Evolutionary conservation across 2,888 invertebrate species (phyloP).

Genomic region (Melitaea athalia): DNA sequence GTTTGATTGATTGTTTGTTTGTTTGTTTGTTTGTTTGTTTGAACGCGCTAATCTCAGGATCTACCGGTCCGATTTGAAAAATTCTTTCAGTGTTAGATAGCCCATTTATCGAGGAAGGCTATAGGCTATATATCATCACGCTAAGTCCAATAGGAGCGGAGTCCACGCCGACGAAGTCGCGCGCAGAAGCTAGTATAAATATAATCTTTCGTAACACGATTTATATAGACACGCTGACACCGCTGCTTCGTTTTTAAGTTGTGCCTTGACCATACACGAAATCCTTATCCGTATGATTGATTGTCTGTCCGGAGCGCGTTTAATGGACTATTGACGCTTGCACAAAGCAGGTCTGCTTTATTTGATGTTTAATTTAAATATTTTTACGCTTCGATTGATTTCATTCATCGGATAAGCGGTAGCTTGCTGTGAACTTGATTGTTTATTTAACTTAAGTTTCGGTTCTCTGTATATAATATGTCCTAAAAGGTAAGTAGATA

Average conservation of each 20-base stretch:
- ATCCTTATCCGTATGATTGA: slow-evolving; percentile 44
- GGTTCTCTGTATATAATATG: neutral
- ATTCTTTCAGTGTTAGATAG: no score
- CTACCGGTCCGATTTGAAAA: no score
- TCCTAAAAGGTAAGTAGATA: no score
- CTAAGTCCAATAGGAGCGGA: no score
- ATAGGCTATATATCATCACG: no score
- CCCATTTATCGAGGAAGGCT: no score
- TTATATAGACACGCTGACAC: neutral
- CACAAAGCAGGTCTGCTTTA: slow-evolving; percentile 30
- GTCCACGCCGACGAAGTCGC: no score
- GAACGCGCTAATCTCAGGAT: no score
- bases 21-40: no score
- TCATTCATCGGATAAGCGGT: slow-evolving; percentile 9
- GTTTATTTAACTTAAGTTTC: slow-evolving; percentile 4
- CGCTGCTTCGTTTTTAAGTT: slow-evolving; percentile 3
- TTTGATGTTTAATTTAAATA: slow-evolving; percentile 28
- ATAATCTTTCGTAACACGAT: neutral
- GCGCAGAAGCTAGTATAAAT: no score
- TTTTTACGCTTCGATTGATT: slow-evolving; percentile 24
- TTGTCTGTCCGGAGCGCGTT: slow-evolving; percentile 31
- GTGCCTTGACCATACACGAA: slow-evolving; percentile 42
- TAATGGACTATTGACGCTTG: slow-evolving; percentile 39
- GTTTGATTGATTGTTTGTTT: no score
- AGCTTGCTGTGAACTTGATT: slow-evolving; percentile 10